Percentiles rank a stretch among this genome's conserved stretches.
These are phyloP conservation scores for Bujurquina vittata DNA, from an alignment of 2,113 vertebrate species.

Conservation along the genomic window DNA sequence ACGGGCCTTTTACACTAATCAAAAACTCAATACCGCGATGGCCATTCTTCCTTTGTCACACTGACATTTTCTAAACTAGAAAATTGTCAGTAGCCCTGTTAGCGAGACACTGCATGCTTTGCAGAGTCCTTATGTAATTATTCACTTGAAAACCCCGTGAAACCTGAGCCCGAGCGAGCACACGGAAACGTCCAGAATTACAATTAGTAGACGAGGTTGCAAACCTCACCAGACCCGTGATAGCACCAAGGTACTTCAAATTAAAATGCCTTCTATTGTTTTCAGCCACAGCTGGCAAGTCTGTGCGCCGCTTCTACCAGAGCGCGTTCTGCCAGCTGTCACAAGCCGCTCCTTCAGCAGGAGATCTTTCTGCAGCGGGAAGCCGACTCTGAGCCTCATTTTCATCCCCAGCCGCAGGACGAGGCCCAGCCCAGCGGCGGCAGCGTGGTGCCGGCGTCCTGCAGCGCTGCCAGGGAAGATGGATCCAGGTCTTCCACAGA, in stretches of 20 bases:
- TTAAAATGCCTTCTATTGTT: neutral
- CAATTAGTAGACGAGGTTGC: neutral
- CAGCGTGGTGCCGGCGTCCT: constrained; percentile 11
- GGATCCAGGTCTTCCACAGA: constrained; percentile 81
- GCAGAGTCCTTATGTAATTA: neutral
- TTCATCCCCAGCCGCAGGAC: constrained; percentile 5
- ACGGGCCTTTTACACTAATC: neutral
- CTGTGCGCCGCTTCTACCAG: constrained; percentile 75
- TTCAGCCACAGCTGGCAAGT: constrained; percentile 78
- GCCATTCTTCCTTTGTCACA: neutral
- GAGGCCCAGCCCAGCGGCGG: constrained; percentile 4
- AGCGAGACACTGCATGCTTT: neutral
- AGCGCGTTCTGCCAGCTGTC: constrained; percentile 66
- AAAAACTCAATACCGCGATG: neutral
- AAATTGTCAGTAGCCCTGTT: neutral
- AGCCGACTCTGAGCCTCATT: constrained; percentile 23
- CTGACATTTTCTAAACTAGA: neutral
- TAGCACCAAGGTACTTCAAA: neutral
- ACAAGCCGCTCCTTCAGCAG: constrained; percentile 75
- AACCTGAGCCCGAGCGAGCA: neutral
- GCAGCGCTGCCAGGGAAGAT: constrained; percentile 16
- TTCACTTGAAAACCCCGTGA: neutral
- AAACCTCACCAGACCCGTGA: neutral
- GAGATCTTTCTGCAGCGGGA: constrained; percentile 69
- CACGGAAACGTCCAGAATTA: constrained; percentile 5